These are phyloP conservation scores for Tridacna crocea DNA, from an alignment of 2,888 invertebrate species.

Conservation along the genomic window DNA sequence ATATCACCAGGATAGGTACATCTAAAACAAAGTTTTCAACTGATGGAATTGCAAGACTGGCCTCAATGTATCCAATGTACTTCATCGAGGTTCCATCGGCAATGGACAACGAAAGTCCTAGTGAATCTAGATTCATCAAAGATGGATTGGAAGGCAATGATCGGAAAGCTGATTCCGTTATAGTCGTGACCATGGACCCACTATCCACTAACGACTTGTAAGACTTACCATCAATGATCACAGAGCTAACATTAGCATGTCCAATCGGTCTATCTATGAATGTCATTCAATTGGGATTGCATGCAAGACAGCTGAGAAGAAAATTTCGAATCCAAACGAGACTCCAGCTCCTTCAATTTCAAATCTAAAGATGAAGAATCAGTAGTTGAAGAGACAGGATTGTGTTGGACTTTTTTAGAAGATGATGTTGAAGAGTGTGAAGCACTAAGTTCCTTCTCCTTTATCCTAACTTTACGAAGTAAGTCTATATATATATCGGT, in stretches of 20 bases:
- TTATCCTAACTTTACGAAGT: background rate
- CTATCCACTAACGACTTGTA: background rate
- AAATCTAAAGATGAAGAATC: background rate
- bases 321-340: background rate
- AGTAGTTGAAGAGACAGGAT: background rate
- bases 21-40: background rate
- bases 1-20: background rate
- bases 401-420: background rate
- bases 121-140: background rate
- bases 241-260: background rate
- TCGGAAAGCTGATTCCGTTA: background rate
- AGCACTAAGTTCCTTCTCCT: background rate
- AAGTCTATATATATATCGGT: background rate
- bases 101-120: background rate
- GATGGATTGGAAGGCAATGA: background rate
- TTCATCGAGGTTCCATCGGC: background rate
- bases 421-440: background rate
- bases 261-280: background rate
- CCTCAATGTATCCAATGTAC: background rate
- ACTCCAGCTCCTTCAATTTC: background rate
- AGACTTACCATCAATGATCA: background rate
- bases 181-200: background rate
- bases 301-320: background rate
- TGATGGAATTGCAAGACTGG: background rate
- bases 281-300: background rate